Conservation (phyloP, 2,113 vertebrate species). For the Gobio gobio region DNA sequence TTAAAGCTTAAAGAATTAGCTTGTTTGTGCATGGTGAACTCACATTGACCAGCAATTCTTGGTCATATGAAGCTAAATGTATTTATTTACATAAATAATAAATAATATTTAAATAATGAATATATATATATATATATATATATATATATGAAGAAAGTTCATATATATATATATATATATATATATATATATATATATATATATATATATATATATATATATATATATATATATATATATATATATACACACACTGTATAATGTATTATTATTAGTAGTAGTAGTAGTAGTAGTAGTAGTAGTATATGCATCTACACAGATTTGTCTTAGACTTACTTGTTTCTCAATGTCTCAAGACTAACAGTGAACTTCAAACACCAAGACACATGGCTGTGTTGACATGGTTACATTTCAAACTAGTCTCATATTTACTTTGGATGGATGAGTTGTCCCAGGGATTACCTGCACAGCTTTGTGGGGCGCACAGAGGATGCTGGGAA, state of each 20-base stretch:
- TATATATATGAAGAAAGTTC: too few relatives aligned
- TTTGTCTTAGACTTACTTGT: neutral
- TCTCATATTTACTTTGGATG: conserved; percentile 66
- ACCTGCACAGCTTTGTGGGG: conserved; percentile 8
- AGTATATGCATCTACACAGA: neutral
- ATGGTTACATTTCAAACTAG: conserved; percentile 61
- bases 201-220: too few relatives aligned
- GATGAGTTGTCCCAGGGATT: conserved; percentile 48
- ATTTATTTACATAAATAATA: neutral
- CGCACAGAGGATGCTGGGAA: conserved; percentile 28
- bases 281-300: too few relatives aligned
- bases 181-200: too few relatives aligned
- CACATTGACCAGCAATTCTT: neutral
- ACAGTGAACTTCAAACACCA: neutral
- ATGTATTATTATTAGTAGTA: neutral
- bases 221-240: too few relatives aligned
- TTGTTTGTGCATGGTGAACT: conserved; percentile 4
- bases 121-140: too few relatives aligned
- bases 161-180: too few relatives aligned
- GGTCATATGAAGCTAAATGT: conserved; percentile 38
- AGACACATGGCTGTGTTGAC: neutral
- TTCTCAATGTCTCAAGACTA: neutral
- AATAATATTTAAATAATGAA: neutral
- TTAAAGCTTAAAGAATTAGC: conserved; percentile 42
- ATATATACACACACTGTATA: neutral